Percentiles rank a stretch among this genome's conserved stretches.
Conservation (phyloP, 1,140 invertebrate species). For the Pissodes strobi region DNA sequence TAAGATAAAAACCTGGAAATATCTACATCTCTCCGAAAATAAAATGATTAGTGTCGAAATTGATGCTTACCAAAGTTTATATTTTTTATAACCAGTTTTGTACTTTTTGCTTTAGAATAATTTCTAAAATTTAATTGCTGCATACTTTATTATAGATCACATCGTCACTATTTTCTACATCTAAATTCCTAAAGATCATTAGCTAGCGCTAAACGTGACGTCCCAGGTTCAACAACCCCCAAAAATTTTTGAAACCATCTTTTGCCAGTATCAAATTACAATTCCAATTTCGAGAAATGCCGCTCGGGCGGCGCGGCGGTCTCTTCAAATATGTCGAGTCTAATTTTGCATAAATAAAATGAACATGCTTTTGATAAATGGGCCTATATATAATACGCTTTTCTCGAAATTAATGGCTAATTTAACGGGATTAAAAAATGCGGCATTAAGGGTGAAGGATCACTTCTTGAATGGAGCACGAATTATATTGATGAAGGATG, state of each 20-base stretch:
- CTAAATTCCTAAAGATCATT: neutral
- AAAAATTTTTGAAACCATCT: neutral
- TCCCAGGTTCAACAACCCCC: conserved; percentile 2
- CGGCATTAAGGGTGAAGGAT: no score
- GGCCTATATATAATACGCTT: neutral
- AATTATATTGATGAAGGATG: no score
- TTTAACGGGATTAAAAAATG: neutral
- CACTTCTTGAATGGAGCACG: no score
- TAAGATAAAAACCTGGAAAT: no score
- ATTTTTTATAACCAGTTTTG: neutral
- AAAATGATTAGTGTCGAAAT: neutral
- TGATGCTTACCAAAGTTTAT: neutral
- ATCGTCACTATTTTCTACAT: neutral
- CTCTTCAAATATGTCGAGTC: neutral
- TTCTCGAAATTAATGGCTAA: conserved; percentile 3
- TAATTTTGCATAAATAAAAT: neutral
- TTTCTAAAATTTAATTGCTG: no score
- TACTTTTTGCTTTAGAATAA: no score
- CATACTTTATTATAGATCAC: neutral
- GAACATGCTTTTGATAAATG: conserved; percentile 3
- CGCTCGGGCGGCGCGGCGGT: neutral
- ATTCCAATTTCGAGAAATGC: conserved; percentile 2
- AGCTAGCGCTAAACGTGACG: neutral
- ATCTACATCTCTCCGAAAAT: no score
- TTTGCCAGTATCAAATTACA: neutral